Conservation (phyloP, 2,113 vertebrate genomes). For the Psettodes erumei region DNA sequence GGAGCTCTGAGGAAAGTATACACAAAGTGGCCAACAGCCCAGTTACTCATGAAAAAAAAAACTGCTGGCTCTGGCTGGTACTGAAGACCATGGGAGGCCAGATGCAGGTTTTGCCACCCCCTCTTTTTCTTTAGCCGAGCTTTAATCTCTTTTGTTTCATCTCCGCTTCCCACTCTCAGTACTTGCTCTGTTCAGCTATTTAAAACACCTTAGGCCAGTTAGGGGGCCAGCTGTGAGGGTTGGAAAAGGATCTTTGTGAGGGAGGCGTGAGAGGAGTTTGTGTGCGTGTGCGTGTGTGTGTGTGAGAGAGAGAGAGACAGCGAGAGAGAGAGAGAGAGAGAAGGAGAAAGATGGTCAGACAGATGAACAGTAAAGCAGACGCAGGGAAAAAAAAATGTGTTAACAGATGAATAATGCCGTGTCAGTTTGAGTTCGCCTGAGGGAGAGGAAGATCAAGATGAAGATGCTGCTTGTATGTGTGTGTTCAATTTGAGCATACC, state of each 20-base stretch:
- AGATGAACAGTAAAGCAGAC: conserved; percentile 21
- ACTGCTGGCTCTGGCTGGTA: conserved; percentile 17
- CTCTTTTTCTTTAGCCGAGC: conserved; percentile 15
- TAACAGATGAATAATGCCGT: conserved; percentile 47
- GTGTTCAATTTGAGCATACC: conserved; percentile 15
- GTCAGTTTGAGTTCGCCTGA: conserved; percentile 25
- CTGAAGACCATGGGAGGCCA: conserved; percentile 38
- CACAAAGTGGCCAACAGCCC: conserved; percentile 5
- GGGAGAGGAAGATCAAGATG: conserved; percentile 11
- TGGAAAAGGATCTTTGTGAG: conserved; percentile 25
- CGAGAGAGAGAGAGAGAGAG: neutral
- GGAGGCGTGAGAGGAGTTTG: conserved; percentile 5
- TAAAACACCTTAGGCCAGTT: conserved; percentile 67
- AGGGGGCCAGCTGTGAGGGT: conserved; percentile 55
- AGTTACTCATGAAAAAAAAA: conserved; percentile 22
- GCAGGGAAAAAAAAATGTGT: conserved; percentile 30
- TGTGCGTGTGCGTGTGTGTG: conserved; percentile 2
- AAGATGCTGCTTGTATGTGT: conserved; percentile 6
- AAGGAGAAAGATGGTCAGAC: neutral
- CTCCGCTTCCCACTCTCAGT: conserved; percentile 37
- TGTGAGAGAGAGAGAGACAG: too few species aligned
- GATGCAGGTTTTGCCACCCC: conserved; percentile 34
- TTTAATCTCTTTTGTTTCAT: conserved; percentile 66
- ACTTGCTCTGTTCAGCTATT: conserved; percentile 60
- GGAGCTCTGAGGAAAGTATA: conserved; percentile 29